A percentile compares a stretch with the other conserved stretches of the same genome.
phyloP scores from a whole-genome alignment of 2,888 invertebrate genomes.

The Eupithecia exiguata region DNA sequence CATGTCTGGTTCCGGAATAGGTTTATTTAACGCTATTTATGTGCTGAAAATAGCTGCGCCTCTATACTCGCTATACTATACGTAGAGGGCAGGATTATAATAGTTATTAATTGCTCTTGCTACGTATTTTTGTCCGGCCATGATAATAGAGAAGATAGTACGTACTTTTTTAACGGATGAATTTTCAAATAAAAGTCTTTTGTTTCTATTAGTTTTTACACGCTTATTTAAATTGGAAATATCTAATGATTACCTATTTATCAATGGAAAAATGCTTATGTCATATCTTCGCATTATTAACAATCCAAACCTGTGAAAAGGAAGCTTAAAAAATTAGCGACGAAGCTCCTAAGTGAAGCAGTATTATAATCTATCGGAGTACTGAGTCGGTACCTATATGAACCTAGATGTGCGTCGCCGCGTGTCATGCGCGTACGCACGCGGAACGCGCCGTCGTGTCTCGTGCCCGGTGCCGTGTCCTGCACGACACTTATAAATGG shows the following conservation, averaged over 20 bases:
- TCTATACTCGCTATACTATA: conserved; percentile 21
- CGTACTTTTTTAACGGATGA: too few species aligned
- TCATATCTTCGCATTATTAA: too few species aligned
- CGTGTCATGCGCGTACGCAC: conserved; percentile 2
- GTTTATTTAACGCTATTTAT: conserved; percentile 33
- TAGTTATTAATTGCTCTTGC: too few species aligned
- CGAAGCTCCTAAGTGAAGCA: neutral
- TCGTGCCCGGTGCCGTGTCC: neutral
- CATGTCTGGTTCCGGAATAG: conserved; percentile 29
- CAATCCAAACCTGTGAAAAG: too few species aligned
- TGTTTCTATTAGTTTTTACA: too few species aligned
- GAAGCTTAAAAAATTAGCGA: neutral
- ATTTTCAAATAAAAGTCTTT: too few species aligned
- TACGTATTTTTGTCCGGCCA: too few species aligned
- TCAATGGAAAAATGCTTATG: too few species aligned
- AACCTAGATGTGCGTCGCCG: neutral
- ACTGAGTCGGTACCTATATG: neutral
- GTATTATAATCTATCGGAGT: neutral
- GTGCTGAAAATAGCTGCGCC: conserved; percentile 26
- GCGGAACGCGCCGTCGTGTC: neutral
- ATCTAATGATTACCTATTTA: too few species aligned
- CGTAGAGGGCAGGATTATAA: neutral
- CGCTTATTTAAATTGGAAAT: too few species aligned
- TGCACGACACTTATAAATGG: conserved; percentile 2
- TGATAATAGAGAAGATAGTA: too few species aligned